Evolutionary conservation across 1,140 invertebrate species (phyloP).

Genomic region (Nasonia longicornis): DNA sequence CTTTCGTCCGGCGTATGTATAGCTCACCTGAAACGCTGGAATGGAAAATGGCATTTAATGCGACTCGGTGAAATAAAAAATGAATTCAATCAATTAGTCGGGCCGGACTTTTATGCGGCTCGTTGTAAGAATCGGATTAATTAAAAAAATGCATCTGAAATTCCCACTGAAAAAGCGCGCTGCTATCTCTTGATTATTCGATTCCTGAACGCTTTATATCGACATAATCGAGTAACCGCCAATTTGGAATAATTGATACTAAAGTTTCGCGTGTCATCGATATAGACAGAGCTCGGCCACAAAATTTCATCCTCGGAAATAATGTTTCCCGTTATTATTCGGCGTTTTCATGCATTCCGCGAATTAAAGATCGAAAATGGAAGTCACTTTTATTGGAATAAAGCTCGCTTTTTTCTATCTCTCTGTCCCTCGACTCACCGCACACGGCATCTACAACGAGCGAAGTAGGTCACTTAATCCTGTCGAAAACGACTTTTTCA

Average conservation of each 20-base stretch:
- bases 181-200: not conserved
- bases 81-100: not conserved
- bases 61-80: not conserved
- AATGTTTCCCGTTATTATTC: not conserved
- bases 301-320: not conserved
- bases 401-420: not conserved
- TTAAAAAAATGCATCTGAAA: not conserved
- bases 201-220: not conserved
- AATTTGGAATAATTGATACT: not conserved
- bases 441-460: not conserved
- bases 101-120: not conserved
- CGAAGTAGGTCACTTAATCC: not conserved
- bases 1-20: not conserved
- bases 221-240: not conserved
- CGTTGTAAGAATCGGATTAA: not conserved
- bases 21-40: not conserved
- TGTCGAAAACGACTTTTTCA: not conserved
- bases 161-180: no score
- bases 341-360: not conserved
- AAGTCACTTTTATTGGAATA: not conserved
- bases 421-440: not conserved
- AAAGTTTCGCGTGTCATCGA: not conserved
- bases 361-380: not conserved
- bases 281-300: not conserved
- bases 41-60: not conserved